Evolutionary conservation across 1,140 invertebrate species (phyloP).

Genomic region (Zaprionus africanus): DNA sequence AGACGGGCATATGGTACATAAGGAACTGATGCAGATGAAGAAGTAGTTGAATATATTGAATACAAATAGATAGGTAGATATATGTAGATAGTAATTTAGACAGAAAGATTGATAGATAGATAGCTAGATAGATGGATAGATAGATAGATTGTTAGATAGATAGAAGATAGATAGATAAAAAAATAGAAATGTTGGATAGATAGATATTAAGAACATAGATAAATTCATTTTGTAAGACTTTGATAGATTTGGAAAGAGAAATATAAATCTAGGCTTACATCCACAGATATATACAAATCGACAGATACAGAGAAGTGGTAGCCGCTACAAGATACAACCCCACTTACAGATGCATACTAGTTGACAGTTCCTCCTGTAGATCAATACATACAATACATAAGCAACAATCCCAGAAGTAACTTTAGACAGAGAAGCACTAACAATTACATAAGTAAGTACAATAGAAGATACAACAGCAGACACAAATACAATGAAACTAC

Average conservation of each 20-base stretch:
- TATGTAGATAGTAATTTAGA: neutral
- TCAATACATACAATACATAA: neutral
- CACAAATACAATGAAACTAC: neutral
- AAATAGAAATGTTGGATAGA: neutral
- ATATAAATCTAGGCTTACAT: neutral
- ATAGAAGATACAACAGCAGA: neutral
- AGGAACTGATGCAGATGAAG: no score
- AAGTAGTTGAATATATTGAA: neutral
- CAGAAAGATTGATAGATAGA: neutral
- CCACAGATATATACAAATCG: neutral
- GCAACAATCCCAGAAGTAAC: neutral
- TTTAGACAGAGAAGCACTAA: neutral
- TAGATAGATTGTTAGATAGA: neutral
- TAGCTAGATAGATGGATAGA: neutral
- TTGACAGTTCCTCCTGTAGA: neutral
- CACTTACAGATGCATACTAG: neutral
- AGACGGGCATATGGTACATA: neutral
- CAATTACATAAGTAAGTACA: neutral
- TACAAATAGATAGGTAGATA: neutral
- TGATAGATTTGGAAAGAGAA: no score
- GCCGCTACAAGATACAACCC: neutral
- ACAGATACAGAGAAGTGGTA: neutral
- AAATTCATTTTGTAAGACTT: neutral
- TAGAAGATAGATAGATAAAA: neutral
- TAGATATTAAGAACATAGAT: neutral